Conservation (phyloP, 1,140 invertebrate genomes). For the Saxidomus purpurata region DNA sequence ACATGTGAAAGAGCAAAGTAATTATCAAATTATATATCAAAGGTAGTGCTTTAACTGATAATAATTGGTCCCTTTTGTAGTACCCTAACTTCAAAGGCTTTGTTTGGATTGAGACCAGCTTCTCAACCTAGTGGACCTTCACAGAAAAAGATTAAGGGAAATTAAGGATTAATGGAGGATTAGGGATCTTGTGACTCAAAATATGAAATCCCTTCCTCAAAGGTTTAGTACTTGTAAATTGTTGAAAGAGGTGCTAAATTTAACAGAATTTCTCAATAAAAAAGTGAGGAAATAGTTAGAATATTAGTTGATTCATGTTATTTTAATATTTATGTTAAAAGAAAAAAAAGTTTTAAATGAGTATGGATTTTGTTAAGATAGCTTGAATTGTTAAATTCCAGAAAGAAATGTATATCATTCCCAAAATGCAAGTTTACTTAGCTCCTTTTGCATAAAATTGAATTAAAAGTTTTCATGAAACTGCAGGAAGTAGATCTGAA, state of each 20-base stretch:
- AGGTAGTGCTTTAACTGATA: conserved; percentile 54
- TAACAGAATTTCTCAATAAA: not conserved
- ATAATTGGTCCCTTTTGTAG: conserved; percentile 36
- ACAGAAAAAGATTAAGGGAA: conserved; percentile 60
- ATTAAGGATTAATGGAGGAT: conserved; percentile 48
- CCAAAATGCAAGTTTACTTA: no score
- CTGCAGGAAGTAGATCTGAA: no score
- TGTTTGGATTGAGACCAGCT: conserved; percentile 53
- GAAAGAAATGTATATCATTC: no score
- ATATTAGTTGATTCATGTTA: not conserved
- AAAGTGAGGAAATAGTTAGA: not conserved
- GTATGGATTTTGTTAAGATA: no score
- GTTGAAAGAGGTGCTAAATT: not conserved
- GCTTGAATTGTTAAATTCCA: no score
- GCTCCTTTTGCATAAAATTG: no score
- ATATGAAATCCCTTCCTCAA: conserved; percentile 31
- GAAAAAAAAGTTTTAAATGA: no score
- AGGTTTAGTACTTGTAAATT: not conserved
- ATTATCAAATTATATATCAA: conserved; percentile 51
- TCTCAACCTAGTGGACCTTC: conserved; percentile 41
- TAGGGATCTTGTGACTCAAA: conserved; percentile 28
- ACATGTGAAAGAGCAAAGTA: conserved; percentile 33
- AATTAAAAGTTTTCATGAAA: no score
- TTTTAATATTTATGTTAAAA: no score
- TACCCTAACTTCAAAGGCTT: conserved; percentile 45